phyloP scores from a whole-genome alignment of 2,888 invertebrate species.

The Drosophila putrida region DNA sequence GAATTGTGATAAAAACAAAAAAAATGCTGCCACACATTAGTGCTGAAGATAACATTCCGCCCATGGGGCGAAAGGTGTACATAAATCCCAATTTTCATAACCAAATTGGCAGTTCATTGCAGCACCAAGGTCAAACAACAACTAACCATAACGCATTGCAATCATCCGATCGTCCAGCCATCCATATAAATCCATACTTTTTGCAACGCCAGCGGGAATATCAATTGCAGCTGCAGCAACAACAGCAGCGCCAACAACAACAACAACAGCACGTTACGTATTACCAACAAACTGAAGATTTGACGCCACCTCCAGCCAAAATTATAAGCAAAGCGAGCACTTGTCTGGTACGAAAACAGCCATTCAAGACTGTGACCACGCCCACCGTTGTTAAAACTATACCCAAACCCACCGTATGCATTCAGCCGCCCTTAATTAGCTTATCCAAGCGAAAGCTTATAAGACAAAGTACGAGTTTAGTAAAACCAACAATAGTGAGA shows the following conservation, averaged over 20 bases:
- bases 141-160: conserved; percentile 29
- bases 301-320: conserved; percentile 62
- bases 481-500: conserved; percentile 6
- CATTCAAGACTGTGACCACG: conserved; percentile 5
- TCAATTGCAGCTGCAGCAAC: conserved; percentile 26
- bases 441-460: conserved; percentile 82
- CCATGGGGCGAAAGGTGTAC: conserved; percentile 76
- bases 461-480: conserved; percentile 52
- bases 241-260: conserved; percentile 30
- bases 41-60: conserved; percentile 84
- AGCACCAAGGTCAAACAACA: conserved; percentile 60
- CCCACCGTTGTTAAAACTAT: conserved; percentile 47
- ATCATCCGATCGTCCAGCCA: conserved; percentile 62
- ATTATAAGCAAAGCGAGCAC: conserved; percentile 84
- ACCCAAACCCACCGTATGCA: conserved; percentile 10
- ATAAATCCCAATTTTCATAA: conserved; percentile 84
- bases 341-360: conserved; percentile 81
- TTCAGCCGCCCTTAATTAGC: conserved; percentile 74
- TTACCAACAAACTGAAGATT: conserved; percentile 38
- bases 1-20: conserved; percentile 22
- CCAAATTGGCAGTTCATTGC: conserved; percentile 29
- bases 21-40: conserved; percentile 65
- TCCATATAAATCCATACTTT: conserved; percentile 85
- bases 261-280: conserved; percentile 41
- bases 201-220: conserved; percentile 72